Evolutionary conservation across 2,888 invertebrate species (phyloP), one percentile per base, ranked within the genome.

Genomic region (Marronus borbonicus): DNA sequence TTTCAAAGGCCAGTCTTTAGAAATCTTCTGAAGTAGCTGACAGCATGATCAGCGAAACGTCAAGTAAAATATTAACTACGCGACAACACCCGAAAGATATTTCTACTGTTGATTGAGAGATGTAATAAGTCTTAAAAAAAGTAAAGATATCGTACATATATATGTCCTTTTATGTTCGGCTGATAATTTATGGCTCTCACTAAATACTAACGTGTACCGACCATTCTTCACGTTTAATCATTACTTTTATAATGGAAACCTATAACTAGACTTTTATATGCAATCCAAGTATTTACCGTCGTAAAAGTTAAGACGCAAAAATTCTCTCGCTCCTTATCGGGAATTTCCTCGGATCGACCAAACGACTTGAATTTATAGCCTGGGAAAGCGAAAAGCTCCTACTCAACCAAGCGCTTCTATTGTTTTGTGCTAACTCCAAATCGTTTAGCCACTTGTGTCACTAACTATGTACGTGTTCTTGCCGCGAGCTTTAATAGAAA

Each of bases 381-480:
- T 24, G 14, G 24, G 24, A 12, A 50, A 68, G 68, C 68, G 24
- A 17, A 8, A 17, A 20, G 55, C 55, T 58, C 20, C 55, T 20
- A 58, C 1, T 20, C 55, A 58, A 17, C 55, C 62, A 12, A 62
- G 31, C 50, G 24, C 52, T 72, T 39, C 58, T 58, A 39, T 58
- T 72, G 72, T 58, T 72, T 58, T 39, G 58, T 36, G 39, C 58
- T 58, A 72, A 60, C 55, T 72, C 20, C 39, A 72, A 58, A 72
- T 72, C 72, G 58, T 72, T 72, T 72, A 72, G 72, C 58, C 58
- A 72, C 58, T 58, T 55, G 72, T 72, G 58, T 55, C 28, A 58
- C 72, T 68, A 49, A 68, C 68, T 50, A 5, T 50, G 49, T 44
- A 20, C 24, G 28, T 62, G 14, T 55, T 44, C 44, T 44, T 12